A percentile compares a stretch with the other conserved stretches of the same genome.
Evolutionary conservation across 2,113 vertebrate species (phyloP).

Genomic region (Cryptomyrus ogoouensis): DNA sequence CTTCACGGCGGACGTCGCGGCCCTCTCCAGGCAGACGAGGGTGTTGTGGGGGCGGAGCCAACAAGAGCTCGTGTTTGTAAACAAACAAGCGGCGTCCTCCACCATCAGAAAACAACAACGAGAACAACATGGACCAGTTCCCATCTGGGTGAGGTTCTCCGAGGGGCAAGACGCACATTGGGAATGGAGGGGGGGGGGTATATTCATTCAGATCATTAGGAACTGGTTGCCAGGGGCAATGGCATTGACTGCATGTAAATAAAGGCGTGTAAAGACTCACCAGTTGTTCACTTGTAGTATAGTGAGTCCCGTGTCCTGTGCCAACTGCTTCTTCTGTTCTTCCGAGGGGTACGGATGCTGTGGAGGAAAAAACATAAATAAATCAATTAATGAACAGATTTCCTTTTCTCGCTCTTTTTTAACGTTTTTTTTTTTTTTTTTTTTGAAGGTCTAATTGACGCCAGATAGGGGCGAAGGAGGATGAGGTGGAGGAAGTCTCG

Average conservation of each 20-base stretch:
- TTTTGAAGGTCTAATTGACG: constrained; percentile 22
- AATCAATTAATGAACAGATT: constrained; percentile 36
- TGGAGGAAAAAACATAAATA: constrained; percentile 24
- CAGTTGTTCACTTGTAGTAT: constrained; percentile 99
- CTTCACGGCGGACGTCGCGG: background rate
- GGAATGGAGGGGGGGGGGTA: constrained; percentile 15
- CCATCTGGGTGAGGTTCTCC: constrained; percentile 57
- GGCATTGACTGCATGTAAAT: constrained; percentile 56
- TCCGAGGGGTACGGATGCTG: constrained; percentile 99
- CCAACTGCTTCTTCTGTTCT: constrained; percentile 99
- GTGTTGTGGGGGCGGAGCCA: background rate
- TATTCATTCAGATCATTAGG: constrained; percentile 64
- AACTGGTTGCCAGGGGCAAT: constrained; percentile 51
- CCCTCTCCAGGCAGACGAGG: background rate
- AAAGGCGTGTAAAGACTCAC: constrained; percentile 70
- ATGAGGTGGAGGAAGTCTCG: constrained; percentile 36
- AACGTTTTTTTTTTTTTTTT: constrained; percentile 8
- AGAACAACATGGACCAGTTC: constrained; percentile 48
- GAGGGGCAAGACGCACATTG: constrained; percentile 34
- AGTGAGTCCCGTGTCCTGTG: constrained; percentile 98
- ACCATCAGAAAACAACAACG: constrained; percentile 37
- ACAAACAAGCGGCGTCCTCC: constrained; percentile 31
- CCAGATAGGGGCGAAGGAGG: constrained; percentile 17
- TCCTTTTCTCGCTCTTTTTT: background rate
- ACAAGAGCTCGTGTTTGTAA: constrained; percentile 45